Base-by-base conservation (phyloP, 2,888 invertebrate species). In the Dryobota labecula region DNA sequence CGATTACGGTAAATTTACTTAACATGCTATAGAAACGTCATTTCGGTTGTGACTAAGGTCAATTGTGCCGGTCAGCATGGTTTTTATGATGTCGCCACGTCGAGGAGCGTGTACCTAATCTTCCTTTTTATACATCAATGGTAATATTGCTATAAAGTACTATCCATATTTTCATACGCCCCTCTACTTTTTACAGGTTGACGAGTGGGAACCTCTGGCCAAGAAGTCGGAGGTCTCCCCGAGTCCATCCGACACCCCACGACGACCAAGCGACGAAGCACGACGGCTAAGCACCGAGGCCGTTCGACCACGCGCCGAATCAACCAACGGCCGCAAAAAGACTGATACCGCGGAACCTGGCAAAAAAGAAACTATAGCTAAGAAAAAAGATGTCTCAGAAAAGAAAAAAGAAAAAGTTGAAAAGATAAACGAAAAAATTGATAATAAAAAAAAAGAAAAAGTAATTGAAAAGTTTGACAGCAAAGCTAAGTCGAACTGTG, bases 151-250 rank as follows among this genome's bases (percentile, higher is more conserved):
- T n/a, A n/a, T n/a, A n/a, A n/a, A n/a, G n/a, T n/a, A n/a, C 11
- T 18, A 60, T 61, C 6, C 9, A 47, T n/a, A 1, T 36, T 62
- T 27, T n/a, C 5, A 0, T 62, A 47, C 36, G 7, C 2, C 11
- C 9, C 7, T 62, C 7, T 36, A 15, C 1, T 24, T 61, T 15
- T 7, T 11, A 92, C 83, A 94, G 94, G 90, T 94, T 70, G 92
- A 94, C 64, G 91, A 92, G 7, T 76, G 87, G 2, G 93, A 93
- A 81, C 92, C 93, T 18, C 88, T 90, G 30, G 79, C 90, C 71
- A 94, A 94, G 80, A 94, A 91, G 83, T 54, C 82, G 58, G 92
- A 92, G 61, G 68, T 84, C 60, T 64, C 76, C 47, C 86, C 83
- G 78, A 72, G 88, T 20, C 77, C 75, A 27, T 76, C 87, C 49